Evolutionary conservation across 2,113 vertebrate genomes (phyloP).

Genomic region (Platichthys flesus): DNA sequence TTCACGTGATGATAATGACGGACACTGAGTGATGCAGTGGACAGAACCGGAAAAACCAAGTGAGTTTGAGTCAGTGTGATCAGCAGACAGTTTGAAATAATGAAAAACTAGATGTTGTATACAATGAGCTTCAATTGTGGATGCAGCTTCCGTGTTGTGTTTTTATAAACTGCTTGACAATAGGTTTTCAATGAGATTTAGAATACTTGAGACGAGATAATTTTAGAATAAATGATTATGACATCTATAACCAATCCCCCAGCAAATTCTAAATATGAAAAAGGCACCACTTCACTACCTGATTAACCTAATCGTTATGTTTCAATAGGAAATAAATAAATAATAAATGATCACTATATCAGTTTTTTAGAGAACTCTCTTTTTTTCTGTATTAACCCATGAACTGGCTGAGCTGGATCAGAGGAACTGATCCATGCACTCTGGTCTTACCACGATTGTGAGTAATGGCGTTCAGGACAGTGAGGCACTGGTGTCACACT

Average conservation of each 20-base stretch:
- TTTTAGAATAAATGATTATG: no score
- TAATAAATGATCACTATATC: no score
- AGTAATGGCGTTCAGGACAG: not conserved
- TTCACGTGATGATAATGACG: not conserved
- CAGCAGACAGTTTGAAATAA: not conserved
- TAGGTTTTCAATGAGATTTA: no score
- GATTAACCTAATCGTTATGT: no score
- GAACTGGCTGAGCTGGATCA: not conserved
- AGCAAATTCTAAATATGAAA: no score
- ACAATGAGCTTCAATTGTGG: not conserved
- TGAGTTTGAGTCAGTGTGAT: not conserved
- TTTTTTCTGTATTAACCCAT: no score
- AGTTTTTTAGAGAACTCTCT: no score
- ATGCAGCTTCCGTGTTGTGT: not conserved
- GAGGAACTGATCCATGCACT: not conserved
- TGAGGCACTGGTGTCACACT: slow-evolving; percentile 30
- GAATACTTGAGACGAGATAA: slow-evolving; percentile 31
- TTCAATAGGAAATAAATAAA: no score
- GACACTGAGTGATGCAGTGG: not conserved
- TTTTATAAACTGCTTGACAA: no score
- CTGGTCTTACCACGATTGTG: slow-evolving; percentile 53
- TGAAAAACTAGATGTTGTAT: not conserved
- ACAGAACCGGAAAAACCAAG: not conserved
- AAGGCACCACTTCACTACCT: no score
- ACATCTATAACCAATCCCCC: no score